phyloP scores from a whole-genome alignment of 2,888 invertebrate genomes.

The Drosophila limbata region DNA sequence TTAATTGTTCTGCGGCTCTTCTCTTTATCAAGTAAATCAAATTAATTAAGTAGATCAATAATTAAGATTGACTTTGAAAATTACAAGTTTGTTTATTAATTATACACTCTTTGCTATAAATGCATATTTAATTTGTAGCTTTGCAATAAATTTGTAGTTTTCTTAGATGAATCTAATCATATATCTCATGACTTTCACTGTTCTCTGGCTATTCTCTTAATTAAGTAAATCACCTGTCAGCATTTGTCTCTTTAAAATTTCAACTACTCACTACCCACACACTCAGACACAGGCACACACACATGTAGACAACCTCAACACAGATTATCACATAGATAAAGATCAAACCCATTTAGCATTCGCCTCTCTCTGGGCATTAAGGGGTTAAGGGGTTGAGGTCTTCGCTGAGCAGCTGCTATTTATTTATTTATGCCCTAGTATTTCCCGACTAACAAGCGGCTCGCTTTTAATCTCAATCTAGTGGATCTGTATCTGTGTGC shows the following conservation, averaged over 20 bases:
- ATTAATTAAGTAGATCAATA: neutral
- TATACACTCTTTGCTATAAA: too few relatives aligned
- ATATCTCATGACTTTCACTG: slow-evolving; percentile 30
- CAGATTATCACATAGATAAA: slow-evolving; percentile 37
- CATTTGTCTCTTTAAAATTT: slow-evolving; percentile 48
- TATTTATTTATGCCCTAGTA: slow-evolving; percentile 7
- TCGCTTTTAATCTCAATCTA: slow-evolving; percentile 70
- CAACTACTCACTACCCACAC: slow-evolving; percentile 26
- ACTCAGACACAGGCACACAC: neutral
- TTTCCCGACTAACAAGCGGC: slow-evolving; percentile 60
- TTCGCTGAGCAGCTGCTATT: slow-evolving; percentile 44
- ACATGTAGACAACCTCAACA: slow-evolving; percentile 1
- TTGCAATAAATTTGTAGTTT: slow-evolving; percentile 16
- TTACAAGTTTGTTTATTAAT: neutral
- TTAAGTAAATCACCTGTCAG: slow-evolving; percentile 58
- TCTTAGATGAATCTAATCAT: slow-evolving; percentile 15
- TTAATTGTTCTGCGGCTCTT: neutral
- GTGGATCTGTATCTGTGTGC: slow-evolving; percentile 5
- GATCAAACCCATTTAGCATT: slow-evolving; percentile 56
- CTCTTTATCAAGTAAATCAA: too few relatives aligned
- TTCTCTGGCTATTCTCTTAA: slow-evolving; percentile 20
- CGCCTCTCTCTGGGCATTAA: slow-evolving; percentile 36
- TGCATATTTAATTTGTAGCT: neutral
- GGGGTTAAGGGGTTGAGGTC: slow-evolving; percentile 63
- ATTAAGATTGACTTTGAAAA: neutral